Evolutionary conservation across 2,113 vertebrate species (phyloP).

Genomic region (Chunga burmeisteri): DNA sequence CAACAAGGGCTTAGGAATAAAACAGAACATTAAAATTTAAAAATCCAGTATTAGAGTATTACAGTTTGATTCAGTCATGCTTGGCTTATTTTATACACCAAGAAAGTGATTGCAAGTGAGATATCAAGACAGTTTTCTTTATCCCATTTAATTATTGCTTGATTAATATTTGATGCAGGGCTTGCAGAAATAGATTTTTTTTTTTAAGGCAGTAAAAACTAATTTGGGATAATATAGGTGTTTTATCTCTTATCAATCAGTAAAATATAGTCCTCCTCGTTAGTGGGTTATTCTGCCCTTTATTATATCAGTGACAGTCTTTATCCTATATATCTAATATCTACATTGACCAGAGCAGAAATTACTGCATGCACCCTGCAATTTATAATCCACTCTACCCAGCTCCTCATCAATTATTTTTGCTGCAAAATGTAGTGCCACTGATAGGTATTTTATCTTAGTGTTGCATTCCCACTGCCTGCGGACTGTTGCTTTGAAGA

Average conservation of each 20-base stretch:
- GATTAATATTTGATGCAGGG: slow-evolving; percentile 6
- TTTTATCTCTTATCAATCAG: slow-evolving; percentile 8
- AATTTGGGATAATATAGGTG: neutral
- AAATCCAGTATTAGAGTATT: neutral
- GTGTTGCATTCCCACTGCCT: slow-evolving; percentile 59
- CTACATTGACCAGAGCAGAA: slow-evolving; percentile 27
- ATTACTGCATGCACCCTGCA: neutral
- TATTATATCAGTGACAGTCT: neutral
- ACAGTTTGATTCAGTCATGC: neutral
- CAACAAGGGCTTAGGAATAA: neutral
- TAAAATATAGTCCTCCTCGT: neutral
- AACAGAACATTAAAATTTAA: neutral
- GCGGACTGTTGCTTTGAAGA: slow-evolving; percentile 59
- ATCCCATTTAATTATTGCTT: slow-evolving; percentile 13
- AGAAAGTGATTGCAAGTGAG: neutral
- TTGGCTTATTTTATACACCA: slow-evolving; percentile 1
- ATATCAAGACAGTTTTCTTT: slow-evolving; percentile 10
- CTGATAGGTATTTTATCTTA: slow-evolving; percentile 66
- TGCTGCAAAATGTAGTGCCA: slow-evolving; percentile 7
- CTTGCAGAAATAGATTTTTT: neutral
- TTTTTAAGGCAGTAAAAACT: neutral
- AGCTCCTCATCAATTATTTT: slow-evolving; percentile 64
- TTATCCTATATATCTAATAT: neutral
- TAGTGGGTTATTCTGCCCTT: neutral
- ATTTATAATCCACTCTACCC: slow-evolving; percentile 52